Conservation (phyloP, 30 jellyfish, hydroid and myxozoan genomes). For the Hydra vulgaris region DNA sequence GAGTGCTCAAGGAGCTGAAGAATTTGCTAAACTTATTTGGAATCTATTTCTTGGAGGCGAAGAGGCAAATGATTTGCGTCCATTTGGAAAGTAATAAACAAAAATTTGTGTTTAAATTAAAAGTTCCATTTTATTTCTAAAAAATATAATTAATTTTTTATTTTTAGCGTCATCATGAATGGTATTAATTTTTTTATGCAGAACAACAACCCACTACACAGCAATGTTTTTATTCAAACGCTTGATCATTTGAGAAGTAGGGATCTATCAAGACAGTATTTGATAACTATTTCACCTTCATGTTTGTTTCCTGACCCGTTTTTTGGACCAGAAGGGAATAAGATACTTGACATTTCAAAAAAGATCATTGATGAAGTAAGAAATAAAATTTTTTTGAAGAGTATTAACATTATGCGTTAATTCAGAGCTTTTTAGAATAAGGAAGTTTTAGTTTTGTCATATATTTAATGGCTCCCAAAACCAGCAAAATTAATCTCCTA, state of each 20-base stretch:
- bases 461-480: no score
- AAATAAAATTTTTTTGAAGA: background rate
- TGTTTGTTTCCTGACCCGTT: slow-evolving; percentile 30
- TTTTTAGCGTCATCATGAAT: slow-evolving; percentile 15
- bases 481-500: no score
- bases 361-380: slow-evolving; percentile 26
- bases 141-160: no score
- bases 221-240: slow-evolving; percentile 5
- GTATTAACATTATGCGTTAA: background rate
- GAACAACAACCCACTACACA: slow-evolving; percentile 8
- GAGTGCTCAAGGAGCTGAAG: slow-evolving; percentile 60
- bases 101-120: background rate
- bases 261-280: slow-evolving; percentile 3
- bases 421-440: background rate
- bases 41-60: slow-evolving; percentile 70
- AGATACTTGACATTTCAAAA: slow-evolving; percentile 1
- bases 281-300: slow-evolving; percentile 25
- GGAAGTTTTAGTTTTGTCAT: no score
- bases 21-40: slow-evolving; percentile 72
- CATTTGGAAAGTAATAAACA: slow-evolving; percentile 46
- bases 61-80: slow-evolving; percentile 52
- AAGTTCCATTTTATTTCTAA: background rate
- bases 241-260: slow-evolving; percentile 2
- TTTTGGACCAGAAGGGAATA: slow-evolving; percentile 35
- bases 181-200: slow-evolving; percentile 29